These are phyloP conservation scores for Diarsia mendica DNA, from an alignment of 2,888 invertebrate species.

Conservation along the genomic window DNA sequence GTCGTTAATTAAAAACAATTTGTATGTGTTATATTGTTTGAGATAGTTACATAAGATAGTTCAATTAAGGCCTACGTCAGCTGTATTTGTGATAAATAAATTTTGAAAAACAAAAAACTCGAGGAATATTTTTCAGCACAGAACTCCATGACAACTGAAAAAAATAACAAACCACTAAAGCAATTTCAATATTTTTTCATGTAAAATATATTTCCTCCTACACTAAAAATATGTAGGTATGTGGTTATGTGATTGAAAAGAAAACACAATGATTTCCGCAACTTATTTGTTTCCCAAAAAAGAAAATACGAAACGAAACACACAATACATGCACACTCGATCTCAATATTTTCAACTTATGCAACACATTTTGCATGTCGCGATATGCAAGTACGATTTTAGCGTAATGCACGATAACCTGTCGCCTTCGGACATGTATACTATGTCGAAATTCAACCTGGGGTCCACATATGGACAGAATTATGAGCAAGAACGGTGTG, in stretches of 20 bases:
- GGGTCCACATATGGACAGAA: slow-evolving; percentile 23
- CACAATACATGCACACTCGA: slow-evolving; percentile 13
- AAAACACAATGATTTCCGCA: not conserved
- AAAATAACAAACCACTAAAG: too few species aligned
- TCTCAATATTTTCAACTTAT: slow-evolving; percentile 52
- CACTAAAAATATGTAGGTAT: too few species aligned
- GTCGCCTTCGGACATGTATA: slow-evolving; percentile 50
- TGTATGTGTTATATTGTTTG: too few species aligned
- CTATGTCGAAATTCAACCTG: slow-evolving; percentile 54
- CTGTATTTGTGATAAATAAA: too few species aligned
- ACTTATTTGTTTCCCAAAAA: not conserved
- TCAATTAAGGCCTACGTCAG: too few species aligned
- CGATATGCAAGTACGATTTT: slow-evolving; percentile 54
- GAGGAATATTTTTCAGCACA: too few species aligned
- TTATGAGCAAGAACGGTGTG: slow-evolving; percentile 20
- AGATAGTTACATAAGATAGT: too few species aligned
- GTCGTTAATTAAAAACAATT: too few species aligned
- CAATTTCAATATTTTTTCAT: too few species aligned
- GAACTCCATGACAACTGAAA: too few species aligned
- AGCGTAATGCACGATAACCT: slow-evolving; percentile 56
- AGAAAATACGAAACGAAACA: not conserved
- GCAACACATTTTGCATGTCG: slow-evolving; percentile 56
- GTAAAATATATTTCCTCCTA: too few species aligned
- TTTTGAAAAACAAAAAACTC: too few species aligned
- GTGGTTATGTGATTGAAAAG: not conserved